phyloP scores from a whole-genome alignment of 53 echinoderm and acorn worm species.

The Pentamera pediparva region DNA sequence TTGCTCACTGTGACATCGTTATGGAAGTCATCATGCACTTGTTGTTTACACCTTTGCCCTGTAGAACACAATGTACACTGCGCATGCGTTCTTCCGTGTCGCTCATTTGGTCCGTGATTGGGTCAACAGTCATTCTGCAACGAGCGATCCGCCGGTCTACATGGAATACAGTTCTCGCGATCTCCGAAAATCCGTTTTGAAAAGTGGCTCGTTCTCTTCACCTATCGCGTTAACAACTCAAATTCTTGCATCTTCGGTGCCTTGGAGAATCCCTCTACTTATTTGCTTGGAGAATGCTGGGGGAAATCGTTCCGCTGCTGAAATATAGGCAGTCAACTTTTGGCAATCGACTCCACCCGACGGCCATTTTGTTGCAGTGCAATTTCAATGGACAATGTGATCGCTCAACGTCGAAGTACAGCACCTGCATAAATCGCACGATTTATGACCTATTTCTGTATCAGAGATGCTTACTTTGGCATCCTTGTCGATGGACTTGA shows the following conservation, averaged over 20 bases:
- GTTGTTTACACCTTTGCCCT: constrained; percentile 40
- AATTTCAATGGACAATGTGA: constrained; percentile 25
- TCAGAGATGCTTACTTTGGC: constrained; percentile 86
- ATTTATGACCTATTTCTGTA: neutral
- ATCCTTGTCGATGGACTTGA: constrained; percentile 96
- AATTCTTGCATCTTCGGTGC: too few species aligned
- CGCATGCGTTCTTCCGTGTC: constrained; percentile 89
- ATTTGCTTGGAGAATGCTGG: neutral
- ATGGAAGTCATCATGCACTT: too few species aligned
- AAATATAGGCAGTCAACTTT: constrained; percentile 8
- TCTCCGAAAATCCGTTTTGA: constrained; percentile 34
- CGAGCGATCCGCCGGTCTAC: constrained; percentile 82
- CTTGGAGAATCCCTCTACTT: too few species aligned
- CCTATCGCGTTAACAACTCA: too few species aligned
- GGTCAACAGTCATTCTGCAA: constrained; percentile 98
- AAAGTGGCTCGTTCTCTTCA: constrained; percentile 36
- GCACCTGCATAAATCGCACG: neutral
- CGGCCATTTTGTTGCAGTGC: constrained; percentile 36
- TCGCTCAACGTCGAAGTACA: neutral
- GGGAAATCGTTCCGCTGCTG: neutral
- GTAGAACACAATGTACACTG: neutral
- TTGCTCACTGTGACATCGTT: too few species aligned
- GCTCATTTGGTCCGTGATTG: constrained; percentile 85
- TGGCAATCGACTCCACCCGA: constrained; percentile 32
- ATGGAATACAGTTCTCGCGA: constrained; percentile 51